A percentile compares a stretch with the other conserved stretches of the same genome.
phyloP scores from a whole-genome alignment of 2,888 invertebrate species.

The Phaonia tiefii region DNA sequence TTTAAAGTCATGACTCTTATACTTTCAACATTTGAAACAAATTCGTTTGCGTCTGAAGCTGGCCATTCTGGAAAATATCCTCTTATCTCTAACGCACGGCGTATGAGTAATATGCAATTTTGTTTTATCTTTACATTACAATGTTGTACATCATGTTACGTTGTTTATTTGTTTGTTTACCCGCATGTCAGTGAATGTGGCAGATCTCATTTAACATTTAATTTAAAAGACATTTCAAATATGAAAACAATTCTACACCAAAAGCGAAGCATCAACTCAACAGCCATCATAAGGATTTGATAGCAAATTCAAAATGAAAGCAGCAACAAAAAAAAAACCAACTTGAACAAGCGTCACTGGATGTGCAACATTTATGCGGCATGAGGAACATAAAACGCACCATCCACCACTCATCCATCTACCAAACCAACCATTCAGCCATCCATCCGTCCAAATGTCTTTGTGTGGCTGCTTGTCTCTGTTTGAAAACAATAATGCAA shows the following conservation, averaged over 20 bases:
- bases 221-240: slow-evolving; percentile 61
- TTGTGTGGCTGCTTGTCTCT: slow-evolving; percentile 23
- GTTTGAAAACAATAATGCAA: slow-evolving; percentile 18
- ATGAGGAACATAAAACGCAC: neutral
- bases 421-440: slow-evolving; percentile 12
- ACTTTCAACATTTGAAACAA: no score
- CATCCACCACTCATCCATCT: neutral
- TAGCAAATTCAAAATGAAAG: slow-evolving; percentile 11
- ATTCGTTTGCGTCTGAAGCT: no score
- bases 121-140: neutral
- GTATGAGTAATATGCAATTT: slow-evolving; percentile 18
- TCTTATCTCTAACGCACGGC: no score
- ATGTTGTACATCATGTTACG: slow-evolving; percentile 23
- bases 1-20: no score
- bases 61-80: no score
- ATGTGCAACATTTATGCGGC: slow-evolving; percentile 21
- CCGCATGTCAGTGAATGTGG: neutral
- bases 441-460: neutral
- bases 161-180: neutral
- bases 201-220: slow-evolving; percentile 36
- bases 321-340: neutral
- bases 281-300: neutral
- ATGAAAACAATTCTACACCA: slow-evolving; percentile 59
- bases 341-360: neutral
- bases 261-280: slow-evolving; percentile 16